Percentiles rank a stretch among this genome's conserved stretches.
phyloP scores from a whole-genome alignment of 2,113 vertebrate species.

The Eupsittula cactorum region DNA sequence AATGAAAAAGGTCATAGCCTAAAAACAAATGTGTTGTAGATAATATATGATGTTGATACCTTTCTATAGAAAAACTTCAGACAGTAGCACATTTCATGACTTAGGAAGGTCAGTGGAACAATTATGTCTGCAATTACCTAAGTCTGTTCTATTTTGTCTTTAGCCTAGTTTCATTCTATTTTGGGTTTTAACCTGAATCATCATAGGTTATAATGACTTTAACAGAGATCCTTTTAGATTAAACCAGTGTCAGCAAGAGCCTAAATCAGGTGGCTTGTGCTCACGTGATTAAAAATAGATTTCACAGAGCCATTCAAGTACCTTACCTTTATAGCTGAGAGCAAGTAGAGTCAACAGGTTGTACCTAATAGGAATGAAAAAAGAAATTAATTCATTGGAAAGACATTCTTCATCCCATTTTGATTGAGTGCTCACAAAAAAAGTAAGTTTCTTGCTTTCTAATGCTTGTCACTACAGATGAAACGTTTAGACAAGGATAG shows the following conservation, averaged over 20 bases:
- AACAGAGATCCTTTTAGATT: constrained; percentile 37
- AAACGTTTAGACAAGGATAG: background rate
- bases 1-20: background rate
- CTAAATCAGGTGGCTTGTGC: constrained; percentile 28
- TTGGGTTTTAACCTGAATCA: constrained; percentile 7
- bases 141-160: constrained; percentile 33
- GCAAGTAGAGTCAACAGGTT: constrained; percentile 9
- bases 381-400: background rate
- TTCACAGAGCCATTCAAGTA: background rate
- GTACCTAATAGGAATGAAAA: background rate
- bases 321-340: background rate
- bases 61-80: constrained; percentile 10
- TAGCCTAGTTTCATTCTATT: constrained; percentile 25
- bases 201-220: constrained; percentile 41
- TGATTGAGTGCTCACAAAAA: background rate
- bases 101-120: constrained; percentile 15
- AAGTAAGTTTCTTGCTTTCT: background rate
- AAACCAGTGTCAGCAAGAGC: constrained; percentile 39
- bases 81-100: background rate
- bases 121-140: constrained; percentile 23
- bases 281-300: constrained; percentile 28
- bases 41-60: background rate
- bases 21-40: constrained; percentile 19
- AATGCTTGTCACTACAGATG: background rate
- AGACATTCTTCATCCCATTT: background rate